phyloP scores from a whole-genome alignment of 1,140 invertebrate species.

The Geopemphigus sp. region DNA sequence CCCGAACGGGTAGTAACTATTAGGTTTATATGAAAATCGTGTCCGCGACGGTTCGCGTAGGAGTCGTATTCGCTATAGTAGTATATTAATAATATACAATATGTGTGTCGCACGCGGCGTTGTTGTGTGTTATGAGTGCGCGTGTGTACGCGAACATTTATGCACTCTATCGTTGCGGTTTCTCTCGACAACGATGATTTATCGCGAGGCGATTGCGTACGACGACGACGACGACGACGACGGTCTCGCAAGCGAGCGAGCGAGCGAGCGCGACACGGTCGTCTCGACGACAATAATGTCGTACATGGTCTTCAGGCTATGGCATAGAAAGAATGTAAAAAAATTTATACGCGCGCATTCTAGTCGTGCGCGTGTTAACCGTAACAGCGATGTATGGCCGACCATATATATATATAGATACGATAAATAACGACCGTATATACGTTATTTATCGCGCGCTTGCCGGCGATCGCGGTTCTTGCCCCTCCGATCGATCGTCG shows the following conservation, averaged over 20 bases:
- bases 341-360: background rate
- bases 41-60: constrained; percentile 2
- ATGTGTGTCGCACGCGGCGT: background rate
- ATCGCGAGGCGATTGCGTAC: background rate
- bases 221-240: too few species aligned
- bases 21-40: constrained; percentile 14
- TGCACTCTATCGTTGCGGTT: constrained; percentile 2
- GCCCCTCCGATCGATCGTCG: background rate
- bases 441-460: constrained; percentile 4
- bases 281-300: constrained; percentile 7
- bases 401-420: too few species aligned
- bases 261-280: background rate
- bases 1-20: background rate
- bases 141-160: background rate
- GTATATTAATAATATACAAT: background rate
- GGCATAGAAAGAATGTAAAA: constrained; percentile 5
- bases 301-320: background rate
- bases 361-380: constrained; percentile 13
- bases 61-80: background rate
- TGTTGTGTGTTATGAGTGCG: background rate
- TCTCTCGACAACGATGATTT: constrained; percentile 28
- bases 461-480: background rate
- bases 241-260: background rate
- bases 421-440: background rate
- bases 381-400: background rate